Base-by-base conservation (phyloP, 2,113 vertebrate species). In the Mus pahari region DNA sequence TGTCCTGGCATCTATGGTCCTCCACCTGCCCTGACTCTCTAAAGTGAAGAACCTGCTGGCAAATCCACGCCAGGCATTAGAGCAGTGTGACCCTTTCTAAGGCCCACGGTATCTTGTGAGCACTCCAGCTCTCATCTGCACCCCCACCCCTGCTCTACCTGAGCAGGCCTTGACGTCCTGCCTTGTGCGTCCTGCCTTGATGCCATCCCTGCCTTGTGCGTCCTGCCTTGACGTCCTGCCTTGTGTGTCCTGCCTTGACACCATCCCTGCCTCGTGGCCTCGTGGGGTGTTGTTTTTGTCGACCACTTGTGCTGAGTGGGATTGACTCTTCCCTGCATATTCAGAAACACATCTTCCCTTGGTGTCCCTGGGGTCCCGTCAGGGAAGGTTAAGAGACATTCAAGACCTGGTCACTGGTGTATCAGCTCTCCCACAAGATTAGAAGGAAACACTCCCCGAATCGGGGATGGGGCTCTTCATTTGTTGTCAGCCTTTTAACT, bases 301-400 rank as follows among this genome's bases (percentile, higher is more conserved):
- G 28, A 42, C 24, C 0, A 2, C 48, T 68, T 96, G 94, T 36
- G 92, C 55, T 0, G 4, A 13, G 12, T 0, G 0, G 19, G 33
- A 31, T 2, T 13, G 95, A 55, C 36, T 53, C 89, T 81, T 45
- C 28, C 94, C 74, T 4, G 90, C 42, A 7, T 90, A 31, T 74
- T 86, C 97, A 68, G 97, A 98, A 71, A 74, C 68, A 81, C 75
- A 81, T 9, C 98, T 96, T 95, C 91, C 98, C 90, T 98, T 96
- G 22, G 97, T 96, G 84, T 94, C 98, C 93, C 98, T 98, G 71
- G 99, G 94, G 83, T 99, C 98, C 99, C 99, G 94, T 16, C 13
- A 71, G 12, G 89, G 48, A 94, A 95, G 96, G 31, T 42, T 45
- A 73, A 58, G 39, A 68, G 79, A 45, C 28, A 68, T 22, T 94